These are phyloP conservation scores for Percopsis transmontana DNA, from an alignment of 2,113 vertebrate species.

Conservation along the genomic window DNA sequence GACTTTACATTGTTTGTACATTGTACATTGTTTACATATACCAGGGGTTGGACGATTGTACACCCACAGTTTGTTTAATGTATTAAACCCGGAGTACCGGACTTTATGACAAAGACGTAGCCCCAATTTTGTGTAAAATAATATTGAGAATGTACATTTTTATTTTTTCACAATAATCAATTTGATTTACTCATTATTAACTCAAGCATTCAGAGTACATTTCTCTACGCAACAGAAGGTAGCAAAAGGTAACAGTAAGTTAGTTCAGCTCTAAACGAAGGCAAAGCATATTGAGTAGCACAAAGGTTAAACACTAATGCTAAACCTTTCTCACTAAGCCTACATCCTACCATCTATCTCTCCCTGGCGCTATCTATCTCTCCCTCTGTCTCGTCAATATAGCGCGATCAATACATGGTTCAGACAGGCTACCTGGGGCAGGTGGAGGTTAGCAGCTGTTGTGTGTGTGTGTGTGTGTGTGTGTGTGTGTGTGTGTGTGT, in stretches of 20 bases:
- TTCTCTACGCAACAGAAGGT: too few species aligned
- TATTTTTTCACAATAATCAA: background rate
- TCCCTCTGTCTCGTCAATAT: background rate
- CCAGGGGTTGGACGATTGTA: background rate
- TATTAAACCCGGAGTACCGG: constrained; percentile 29
- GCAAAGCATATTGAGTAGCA: background rate
- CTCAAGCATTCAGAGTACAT: too few species aligned
- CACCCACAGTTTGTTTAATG: background rate
- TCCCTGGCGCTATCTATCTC: background rate
- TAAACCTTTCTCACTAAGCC: background rate
- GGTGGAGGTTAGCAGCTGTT: background rate
- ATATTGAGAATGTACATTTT: too few species aligned
- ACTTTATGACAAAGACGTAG: constrained; percentile 42
- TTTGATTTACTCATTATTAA: too few species aligned
- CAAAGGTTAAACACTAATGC: constrained; percentile 3
- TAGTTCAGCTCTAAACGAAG: background rate
- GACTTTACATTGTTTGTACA: too few species aligned
- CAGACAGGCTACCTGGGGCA: background rate
- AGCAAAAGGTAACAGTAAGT: background rate
- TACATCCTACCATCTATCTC: background rate
- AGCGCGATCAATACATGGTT: constrained; percentile 5
- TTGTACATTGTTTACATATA: too few species aligned
- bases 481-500: background rate
- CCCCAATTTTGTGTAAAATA: too few species aligned
- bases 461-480: constrained; percentile 3